Percentiles rank a stretch among this genome's conserved stretches.
Evolutionary conservation across 1,140 invertebrate species (phyloP).

Genomic region (Marisa cornuarietis): DNA sequence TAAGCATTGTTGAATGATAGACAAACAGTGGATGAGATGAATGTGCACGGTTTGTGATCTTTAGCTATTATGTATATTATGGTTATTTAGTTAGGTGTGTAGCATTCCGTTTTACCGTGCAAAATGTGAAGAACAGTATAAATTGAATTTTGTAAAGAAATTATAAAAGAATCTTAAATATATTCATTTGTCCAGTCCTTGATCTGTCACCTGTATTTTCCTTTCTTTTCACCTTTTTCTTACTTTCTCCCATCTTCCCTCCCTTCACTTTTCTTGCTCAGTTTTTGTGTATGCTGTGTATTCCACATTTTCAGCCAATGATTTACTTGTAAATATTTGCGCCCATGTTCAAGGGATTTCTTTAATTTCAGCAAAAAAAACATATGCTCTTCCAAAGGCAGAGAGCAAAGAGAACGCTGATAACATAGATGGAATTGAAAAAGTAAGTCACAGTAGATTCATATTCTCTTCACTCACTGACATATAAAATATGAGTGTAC

Average conservation of each 20-base stretch:
- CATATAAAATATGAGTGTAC: background rate
- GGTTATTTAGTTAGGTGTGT: too few species aligned
- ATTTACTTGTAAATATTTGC: background rate
- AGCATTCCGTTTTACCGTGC: too few species aligned
- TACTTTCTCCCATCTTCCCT: background rate
- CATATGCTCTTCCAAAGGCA: conserved; percentile 53
- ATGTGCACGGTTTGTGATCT: background rate
- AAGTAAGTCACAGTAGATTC: conserved; percentile 23
- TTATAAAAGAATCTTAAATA: too few species aligned
- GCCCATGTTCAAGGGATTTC: background rate
- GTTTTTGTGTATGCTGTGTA: background rate
- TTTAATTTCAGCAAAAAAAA: conserved; percentile 38
- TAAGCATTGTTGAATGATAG: background rate
- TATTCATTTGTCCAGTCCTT: too few species aligned
- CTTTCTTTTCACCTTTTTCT: too few species aligned
- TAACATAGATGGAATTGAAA: conserved; percentile 27
- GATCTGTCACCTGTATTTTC: too few species aligned
- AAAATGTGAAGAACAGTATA: too few species aligned
- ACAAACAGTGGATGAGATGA: background rate
- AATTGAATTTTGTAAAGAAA: too few species aligned
- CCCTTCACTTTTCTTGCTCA: background rate
- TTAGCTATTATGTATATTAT: too few species aligned
- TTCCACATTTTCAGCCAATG: background rate
- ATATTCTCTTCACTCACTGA: background rate
- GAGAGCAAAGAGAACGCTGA: conserved; percentile 61